phyloP scores from a whole-genome alignment of 2,797 vertebrate species.

The Lutjanus campechanus region DNA sequence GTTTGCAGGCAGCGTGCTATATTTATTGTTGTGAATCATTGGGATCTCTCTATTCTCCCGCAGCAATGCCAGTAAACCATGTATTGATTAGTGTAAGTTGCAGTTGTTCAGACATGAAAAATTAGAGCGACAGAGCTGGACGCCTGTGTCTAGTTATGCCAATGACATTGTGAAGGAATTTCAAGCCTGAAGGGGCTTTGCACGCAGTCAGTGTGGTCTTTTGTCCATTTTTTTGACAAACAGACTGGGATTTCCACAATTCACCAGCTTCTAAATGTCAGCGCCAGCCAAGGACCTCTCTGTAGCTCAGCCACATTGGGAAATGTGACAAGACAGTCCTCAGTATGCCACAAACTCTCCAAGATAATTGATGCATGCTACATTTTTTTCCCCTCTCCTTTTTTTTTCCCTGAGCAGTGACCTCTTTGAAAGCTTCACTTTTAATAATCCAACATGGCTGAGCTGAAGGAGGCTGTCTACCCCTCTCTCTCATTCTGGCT shows the following conservation, averaged over 20 bases:
- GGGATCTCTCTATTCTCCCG: constrained; percentile 63
- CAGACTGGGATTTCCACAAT: constrained; percentile 76
- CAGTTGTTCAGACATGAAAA: constrained; percentile 72
- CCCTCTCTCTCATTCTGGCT: constrained; percentile 69
- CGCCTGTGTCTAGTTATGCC: constrained; percentile 68
- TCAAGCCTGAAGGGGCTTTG: constrained; percentile 74
- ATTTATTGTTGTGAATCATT: constrained; percentile 63
- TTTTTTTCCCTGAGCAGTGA: constrained; percentile 72
- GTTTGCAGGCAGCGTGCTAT: constrained; percentile 43
- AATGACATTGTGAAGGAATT: constrained; percentile 79
- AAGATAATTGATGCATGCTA: constrained; percentile 85
- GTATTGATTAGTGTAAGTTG: constrained; percentile 77
- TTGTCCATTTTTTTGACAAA: constrained; percentile 76
- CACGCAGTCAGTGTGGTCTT: constrained; percentile 73
- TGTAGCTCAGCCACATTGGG: constrained; percentile 72
- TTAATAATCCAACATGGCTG: constrained; percentile 83
- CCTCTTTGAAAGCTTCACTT: constrained; percentile 83
- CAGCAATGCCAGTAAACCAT: constrained; percentile 60
- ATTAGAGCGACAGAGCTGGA: constrained; percentile 57
- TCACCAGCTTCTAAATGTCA: constrained; percentile 85
- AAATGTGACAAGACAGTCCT: constrained; percentile 83
- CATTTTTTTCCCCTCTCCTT: constrained; percentile 32
- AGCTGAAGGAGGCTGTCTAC: constrained; percentile 71
- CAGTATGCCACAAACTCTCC: constrained; percentile 73
- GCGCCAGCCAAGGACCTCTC: constrained; percentile 74